Base-by-base conservation (phyloP, 2,797 vertebrate genomes). In the Megaceryle alcyon region DNA sequence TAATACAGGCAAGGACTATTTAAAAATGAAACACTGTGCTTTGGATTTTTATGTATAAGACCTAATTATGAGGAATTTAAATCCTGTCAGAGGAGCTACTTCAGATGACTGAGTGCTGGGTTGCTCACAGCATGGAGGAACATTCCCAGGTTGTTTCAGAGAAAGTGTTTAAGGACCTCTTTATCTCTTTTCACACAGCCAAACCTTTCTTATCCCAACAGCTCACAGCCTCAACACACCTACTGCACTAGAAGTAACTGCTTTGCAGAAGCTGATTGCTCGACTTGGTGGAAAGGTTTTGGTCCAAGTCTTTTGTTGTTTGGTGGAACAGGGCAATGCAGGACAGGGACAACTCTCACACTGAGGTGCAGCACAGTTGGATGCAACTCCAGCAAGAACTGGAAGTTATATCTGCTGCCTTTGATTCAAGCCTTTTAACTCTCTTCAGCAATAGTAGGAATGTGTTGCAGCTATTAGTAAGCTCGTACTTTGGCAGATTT, bases 61-160 rank as follows among this genome's bases (percentile, higher is more conserved):
- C 88, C 89, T 94, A 92, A 94, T 95, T 94, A 91, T 26, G 53
- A 48, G 53, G 81, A 84, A 73, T 94, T 82, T 53, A n/a, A 82
- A 79, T 93, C 35, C 70, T 94, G 73, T 70, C 92, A 92, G 87
- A 90, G 60, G 70, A 86, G 85, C 77, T 88, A 57, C 82, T 95
- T 88, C 80, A 82, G 64, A 53, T 91, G 83, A 88, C 53, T 71
- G 86, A 88, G 44, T 79, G 66, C 82, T 4, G 11, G 28, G 87
- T 33, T 94, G 44, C 59, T 95, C 94, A 84, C 80, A 94, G 82
- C 48, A 43, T 22, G 60, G 56, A 82, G 53, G 37, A 91, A 64
- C 44, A 21, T 57, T 93, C 81, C 75, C 64, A 59, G 68, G 60
- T 90, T 86, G 25, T 86, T 94, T 88, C 71, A 88, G 82, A 83